Percentiles rank a stretch among this genome's conserved stretches.
Evolutionary conservation across 2,113 vertebrate genomes (phyloP).

Genomic region (Chaenogobius annularis): DNA sequence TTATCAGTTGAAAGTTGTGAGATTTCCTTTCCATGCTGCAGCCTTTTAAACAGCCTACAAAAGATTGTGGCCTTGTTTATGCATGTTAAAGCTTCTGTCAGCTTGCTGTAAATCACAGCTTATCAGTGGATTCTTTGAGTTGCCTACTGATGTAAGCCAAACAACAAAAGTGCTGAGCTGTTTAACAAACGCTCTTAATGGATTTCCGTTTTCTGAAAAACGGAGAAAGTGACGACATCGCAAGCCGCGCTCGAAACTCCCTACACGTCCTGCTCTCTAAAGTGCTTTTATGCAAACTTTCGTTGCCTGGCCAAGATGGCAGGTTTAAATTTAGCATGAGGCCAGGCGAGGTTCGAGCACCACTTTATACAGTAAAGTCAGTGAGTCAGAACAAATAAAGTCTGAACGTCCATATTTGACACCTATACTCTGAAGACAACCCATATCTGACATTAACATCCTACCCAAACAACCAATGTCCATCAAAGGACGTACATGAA

Average conservation of each 20-base stretch:
- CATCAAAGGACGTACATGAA: constrained; percentile 29
- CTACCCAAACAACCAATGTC: constrained; percentile 28
- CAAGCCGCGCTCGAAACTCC: constrained; percentile 27
- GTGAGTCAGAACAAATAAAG: constrained; percentile 65
- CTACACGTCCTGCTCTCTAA: constrained; percentile 48
- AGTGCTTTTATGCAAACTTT: constrained; percentile 58
- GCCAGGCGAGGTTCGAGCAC: constrained; percentile 33
- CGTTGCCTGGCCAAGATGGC: constrained; percentile 50
- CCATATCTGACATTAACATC: constrained; percentile 26
- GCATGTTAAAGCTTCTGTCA: constrained; percentile 42
- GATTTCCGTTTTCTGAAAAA: constrained; percentile 46
- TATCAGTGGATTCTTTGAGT: constrained; percentile 48
- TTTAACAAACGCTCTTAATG: constrained; percentile 57
- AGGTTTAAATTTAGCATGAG: constrained; percentile 66
- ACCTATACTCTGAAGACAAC: constrained; percentile 17
- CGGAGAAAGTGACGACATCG: constrained; percentile 34
- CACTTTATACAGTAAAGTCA: constrained; percentile 61
- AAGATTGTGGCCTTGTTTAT: constrained; percentile 13
- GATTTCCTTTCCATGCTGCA: constrained; percentile 2
- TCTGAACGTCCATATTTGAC: constrained; percentile 41
- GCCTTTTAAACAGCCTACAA: constrained; percentile 13
- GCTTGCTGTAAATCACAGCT: constrained; percentile 35
- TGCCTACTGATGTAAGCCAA: constrained; percentile 50
- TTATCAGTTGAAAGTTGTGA: not conserved
- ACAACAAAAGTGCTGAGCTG: constrained; percentile 65